Evolutionary conservation across 1,140 invertebrate species (phyloP), one percentile per base, ranked within the genome.

Genomic region (Ceratosolen fusciceps): DNA sequence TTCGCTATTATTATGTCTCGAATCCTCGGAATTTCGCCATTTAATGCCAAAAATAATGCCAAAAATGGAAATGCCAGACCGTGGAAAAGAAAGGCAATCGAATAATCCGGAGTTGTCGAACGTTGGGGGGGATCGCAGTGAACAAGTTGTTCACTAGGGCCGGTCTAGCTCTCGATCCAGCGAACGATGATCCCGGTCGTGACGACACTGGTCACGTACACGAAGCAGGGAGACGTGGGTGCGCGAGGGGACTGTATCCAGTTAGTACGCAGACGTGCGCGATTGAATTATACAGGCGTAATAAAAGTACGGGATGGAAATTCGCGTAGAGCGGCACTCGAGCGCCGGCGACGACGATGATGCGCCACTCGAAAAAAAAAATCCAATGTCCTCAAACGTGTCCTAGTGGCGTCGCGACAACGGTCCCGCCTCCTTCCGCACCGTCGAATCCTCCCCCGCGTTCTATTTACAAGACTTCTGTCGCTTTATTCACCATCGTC

Each of bases 391-490:
- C 14, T 34, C 16, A 14, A 29, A 19, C 19, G n/a, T 16, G 19
- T 65, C 60, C 34, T 65, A 37, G 5, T 5, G 0, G 31, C 8
- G 4, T 65, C 60, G 31, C 34, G 60, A 65, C 37, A 65, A 65
- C 34, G 37, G 9, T 60, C 58, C 29, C 26, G 24, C 7, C 14
- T 43, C 39, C 39, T 43, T 43, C 39, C 12, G 39, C 39, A n/a
- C n/a, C n/a, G 39, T 43, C 39, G 5, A 43, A 5, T 43, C 39
- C 39, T 34, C 31, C 26, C 14, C 31, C 60, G 60, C 31, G 31
- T 31, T 65, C 60, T 37, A 65, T 65, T 65, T 65, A 37, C 9
- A n/a, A n/a, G n/a, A n/a, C n/a, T n/a, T n/a, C n/a, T n/a, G n/a
- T 43, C 8, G 19, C 8, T 31, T 37, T 65, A 65, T 65, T 65